phyloP scores from a whole-genome alignment of 37 sponge, comb jelly and placozoan genomes.

The Chondrilla cf. caribensis region DNA sequence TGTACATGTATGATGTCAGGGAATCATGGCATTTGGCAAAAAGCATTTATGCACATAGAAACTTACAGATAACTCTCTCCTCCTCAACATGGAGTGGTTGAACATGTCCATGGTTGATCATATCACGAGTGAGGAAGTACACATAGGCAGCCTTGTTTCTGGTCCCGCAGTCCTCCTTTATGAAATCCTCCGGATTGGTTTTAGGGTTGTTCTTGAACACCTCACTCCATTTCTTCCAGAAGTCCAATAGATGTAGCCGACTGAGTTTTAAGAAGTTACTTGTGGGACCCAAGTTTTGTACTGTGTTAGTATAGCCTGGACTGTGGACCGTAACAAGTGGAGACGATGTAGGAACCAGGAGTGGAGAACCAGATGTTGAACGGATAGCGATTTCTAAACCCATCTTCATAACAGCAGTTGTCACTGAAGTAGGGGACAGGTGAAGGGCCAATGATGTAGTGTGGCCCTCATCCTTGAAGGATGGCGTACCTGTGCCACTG shows the following conservation, averaged over 20 bases:
- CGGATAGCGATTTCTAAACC: too few relatives aligned
- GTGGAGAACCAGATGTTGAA: background rate
- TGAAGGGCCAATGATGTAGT: too few relatives aligned
- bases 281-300: too few relatives aligned
- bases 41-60: too few relatives aligned
- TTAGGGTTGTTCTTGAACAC: conserved; percentile 43
- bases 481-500: too few relatives aligned
- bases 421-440: too few relatives aligned
- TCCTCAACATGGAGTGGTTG: conserved; percentile 43
- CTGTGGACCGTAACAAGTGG: background rate
- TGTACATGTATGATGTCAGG: too few relatives aligned
- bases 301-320: too few relatives aligned
- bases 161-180: conserved; percentile 38
- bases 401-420: too few relatives aligned
- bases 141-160: background rate
- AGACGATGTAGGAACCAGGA: background rate
- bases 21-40: too few relatives aligned
- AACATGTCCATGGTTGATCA: conserved; percentile 22
- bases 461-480: too few relatives aligned
- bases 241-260: background rate
- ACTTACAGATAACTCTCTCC: too few relatives aligned
- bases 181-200: conserved; percentile 35
- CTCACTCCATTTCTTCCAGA: background rate
- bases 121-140: conserved; percentile 43
- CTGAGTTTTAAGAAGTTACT: background rate